Conservation (phyloP, 1,140 invertebrate genomes). For the Maniola jurtina region DNA sequence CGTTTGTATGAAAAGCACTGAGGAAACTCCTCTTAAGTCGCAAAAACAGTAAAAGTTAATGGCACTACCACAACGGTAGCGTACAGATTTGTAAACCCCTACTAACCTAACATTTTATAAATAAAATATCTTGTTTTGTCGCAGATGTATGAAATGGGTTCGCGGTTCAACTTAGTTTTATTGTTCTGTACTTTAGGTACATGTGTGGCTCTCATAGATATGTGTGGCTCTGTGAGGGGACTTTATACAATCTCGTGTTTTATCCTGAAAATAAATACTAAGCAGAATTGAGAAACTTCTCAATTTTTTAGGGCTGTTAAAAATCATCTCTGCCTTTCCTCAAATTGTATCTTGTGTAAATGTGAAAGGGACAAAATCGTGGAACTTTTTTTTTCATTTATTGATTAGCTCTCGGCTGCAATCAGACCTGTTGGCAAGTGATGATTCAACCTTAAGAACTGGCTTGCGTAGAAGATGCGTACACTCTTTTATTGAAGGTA, state of each 20-base stretch:
- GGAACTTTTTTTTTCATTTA: too few relatives aligned
- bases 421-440: too few relatives aligned
- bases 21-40: too few relatives aligned
- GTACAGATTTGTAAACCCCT: not conserved
- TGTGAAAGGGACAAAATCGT: too few relatives aligned
- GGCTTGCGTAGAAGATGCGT: too few relatives aligned
- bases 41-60: too few relatives aligned
- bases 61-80: too few relatives aligned
- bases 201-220: not conserved
- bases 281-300: too few relatives aligned
- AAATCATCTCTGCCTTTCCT: not conserved
- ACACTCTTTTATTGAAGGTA: too few relatives aligned
- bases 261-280: not conserved
- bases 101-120: not conserved
- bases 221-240: not conserved
- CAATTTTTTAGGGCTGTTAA: not conserved
- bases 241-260: not conserved
- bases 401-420: too few relatives aligned
- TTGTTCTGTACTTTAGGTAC: not conserved
- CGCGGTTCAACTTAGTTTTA: conserved; percentile 6
- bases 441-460: too few relatives aligned
- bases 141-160: not conserved
- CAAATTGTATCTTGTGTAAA: not conserved
- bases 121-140: not conserved
- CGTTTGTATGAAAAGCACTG: too few relatives aligned